Base-by-base conservation (phyloP, 2,797 vertebrate genomes). In the Gymnothorax reevesii region DNA sequence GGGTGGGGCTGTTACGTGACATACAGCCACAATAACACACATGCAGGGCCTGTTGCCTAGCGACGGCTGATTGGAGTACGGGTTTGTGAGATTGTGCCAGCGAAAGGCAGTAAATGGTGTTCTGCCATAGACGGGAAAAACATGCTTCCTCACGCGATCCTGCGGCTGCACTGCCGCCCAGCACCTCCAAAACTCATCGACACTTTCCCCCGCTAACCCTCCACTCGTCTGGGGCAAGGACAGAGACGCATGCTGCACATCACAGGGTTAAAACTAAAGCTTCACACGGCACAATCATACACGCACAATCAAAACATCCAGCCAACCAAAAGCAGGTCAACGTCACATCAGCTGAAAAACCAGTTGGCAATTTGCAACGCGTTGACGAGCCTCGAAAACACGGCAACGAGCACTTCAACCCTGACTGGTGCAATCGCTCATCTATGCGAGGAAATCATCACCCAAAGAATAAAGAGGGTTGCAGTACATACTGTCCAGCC, bases 21-120 rank as follows among this genome's bases (percentile, higher is more conserved):
- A 92, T 55, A 82, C 92, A 90, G 91, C 91, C 91, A 93, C 92
- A 93, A 92, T 91, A 92, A 80, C 90, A 92, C 91, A 89, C 83
- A 86, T 86, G 88, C 90, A 93, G 92, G 93, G 93, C 91, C 92
- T 95, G 96, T 96, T 96, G 93, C 96, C 92, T 95, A 95, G 96
- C 95, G 95, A 96, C 95, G 90, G 92, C 15, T 90, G 94, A 95
- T 93, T 42, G 92, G 94, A 94, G 94, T 93, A 95, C 93, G 95
- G 94, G 94, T 94, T 95, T 93, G 90, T 90, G 91, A 94, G 90
- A 89, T 93, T 89, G 84, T 83, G 86, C 86, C 88, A 89, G 91
- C 90, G 85, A 49, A 62, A 88, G 88, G 52, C 87, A 92, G 92
- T 92, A 91, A 90, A 89, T 89, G 88, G 92, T 3, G 62, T 20